phyloP scores from a whole-genome alignment of 37 sponge, comb jelly and placozoan genomes.

The Beroe forskalii region DNA sequence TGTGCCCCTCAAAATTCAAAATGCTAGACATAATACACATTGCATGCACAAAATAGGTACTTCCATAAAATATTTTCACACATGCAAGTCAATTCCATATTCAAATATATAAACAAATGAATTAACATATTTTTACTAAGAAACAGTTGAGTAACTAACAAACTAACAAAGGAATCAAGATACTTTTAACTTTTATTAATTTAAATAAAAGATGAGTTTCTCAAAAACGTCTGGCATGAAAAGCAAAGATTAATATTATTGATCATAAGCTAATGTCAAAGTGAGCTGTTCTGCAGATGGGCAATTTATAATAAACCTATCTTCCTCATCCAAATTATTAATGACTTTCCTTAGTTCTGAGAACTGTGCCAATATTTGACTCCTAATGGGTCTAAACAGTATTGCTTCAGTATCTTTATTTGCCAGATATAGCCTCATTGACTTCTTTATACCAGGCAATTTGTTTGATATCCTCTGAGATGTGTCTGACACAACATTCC shows the following conservation, averaged over 20 bases:
- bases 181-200: too few species aligned
- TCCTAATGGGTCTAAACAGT: slow-evolving; percentile 90
- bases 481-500: slow-evolving; percentile 53
- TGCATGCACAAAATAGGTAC: too few species aligned
- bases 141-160: not conserved
- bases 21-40: too few species aligned
- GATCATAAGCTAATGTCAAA: slow-evolving; percentile 53
- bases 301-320: slow-evolving; percentile 90
- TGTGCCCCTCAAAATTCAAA: too few species aligned
- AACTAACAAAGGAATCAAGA: not conserved
- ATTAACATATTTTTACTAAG: too few species aligned
- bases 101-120: too few species aligned
- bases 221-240: too few species aligned
- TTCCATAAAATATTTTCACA: too few species aligned
- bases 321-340: slow-evolving; percentile 77
- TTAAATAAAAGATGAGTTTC: too few species aligned
- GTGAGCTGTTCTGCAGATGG: slow-evolving; percentile 90
- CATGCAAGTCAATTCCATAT: too few species aligned
- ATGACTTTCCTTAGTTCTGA: slow-evolving; percentile 69
- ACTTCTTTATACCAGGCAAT: slow-evolving; percentile 71
- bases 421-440: slow-evolving; percentile 85
- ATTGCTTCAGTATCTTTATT: slow-evolving; percentile 94
- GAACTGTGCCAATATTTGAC: slow-evolving; percentile 66
- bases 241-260: too few species aligned
- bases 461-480: slow-evolving; percentile 44